phyloP scores from a whole-genome alignment of 2,797 vertebrate genomes.

The Pseudotriccus pelzelni region DNA sequence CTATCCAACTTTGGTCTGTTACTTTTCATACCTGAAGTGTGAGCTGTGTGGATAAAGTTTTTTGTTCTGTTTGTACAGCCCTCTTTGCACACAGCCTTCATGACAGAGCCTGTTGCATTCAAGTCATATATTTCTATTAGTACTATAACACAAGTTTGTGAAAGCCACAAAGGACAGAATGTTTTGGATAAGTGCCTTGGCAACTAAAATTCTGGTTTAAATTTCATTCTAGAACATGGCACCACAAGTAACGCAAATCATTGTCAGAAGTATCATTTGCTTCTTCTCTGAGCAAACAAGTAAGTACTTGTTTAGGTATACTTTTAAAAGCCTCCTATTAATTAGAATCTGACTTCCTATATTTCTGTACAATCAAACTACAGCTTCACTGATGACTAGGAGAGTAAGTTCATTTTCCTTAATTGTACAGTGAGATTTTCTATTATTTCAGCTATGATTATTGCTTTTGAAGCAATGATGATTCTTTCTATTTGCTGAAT shows the following conservation, averaged over 20 bases:
- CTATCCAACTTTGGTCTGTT: neutral
- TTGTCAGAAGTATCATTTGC: neutral
- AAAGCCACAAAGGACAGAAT: neutral
- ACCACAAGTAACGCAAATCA: neutral
- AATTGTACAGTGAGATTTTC: neutral
- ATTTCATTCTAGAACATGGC: neutral
- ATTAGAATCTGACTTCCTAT: neutral
- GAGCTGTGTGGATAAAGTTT: neutral
- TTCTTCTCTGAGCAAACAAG: neutral
- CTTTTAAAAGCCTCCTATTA: neutral
- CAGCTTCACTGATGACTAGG: neutral
- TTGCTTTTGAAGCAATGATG: neutral
- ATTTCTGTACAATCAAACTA: neutral
- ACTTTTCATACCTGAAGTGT: neutral
- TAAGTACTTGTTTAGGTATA: neutral
- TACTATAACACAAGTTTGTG: neutral
- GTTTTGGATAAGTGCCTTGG: neutral
- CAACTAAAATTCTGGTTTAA: neutral
- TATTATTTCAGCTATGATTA: neutral
- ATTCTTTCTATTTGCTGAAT: neutral
- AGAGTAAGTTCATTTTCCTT: neutral
- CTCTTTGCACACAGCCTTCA: neutral
- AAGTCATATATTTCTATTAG: fast-evolving
- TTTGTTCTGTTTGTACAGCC: neutral
- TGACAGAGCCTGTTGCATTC: neutral